Conservation (phyloP, 2,888 invertebrate species). For the Coelopa pilipes region DNA sequence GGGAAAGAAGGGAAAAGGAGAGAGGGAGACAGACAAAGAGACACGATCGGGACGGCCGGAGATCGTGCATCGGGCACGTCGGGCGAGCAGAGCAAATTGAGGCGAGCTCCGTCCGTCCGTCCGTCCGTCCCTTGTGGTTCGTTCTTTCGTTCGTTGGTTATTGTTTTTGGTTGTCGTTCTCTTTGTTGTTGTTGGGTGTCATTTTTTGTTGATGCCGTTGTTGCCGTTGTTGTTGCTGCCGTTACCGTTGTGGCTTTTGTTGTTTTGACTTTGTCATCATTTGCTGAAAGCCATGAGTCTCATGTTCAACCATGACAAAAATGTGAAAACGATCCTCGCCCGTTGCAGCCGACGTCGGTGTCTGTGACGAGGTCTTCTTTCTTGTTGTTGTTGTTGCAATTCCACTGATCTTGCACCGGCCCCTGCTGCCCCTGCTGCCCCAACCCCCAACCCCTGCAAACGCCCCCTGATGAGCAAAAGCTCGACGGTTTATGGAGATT, state of each 20-base stretch:
- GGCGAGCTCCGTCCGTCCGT: not conserved
- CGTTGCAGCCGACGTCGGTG: conserved; percentile 4
- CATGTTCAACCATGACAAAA: conserved; percentile 28
- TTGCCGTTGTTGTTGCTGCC: no score
- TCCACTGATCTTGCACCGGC: conserved; percentile 8
- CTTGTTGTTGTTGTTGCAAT: not conserved
- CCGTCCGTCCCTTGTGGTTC: not conserved
- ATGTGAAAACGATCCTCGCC: conserved; percentile 27
- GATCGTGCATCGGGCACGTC: no score
- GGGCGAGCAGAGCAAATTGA: no score
- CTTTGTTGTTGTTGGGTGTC: no score
- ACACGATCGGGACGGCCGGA: not conserved
- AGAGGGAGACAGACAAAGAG: not conserved
- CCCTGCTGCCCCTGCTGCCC: not conserved
- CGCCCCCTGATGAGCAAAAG: not conserved
- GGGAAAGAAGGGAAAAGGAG: not conserved
- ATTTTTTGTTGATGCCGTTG: no score
- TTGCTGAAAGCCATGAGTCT: conserved; percentile 24
- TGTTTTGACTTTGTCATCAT: conserved; percentile 12
- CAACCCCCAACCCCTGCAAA: not conserved
- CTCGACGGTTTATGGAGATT: conserved; percentile 23
- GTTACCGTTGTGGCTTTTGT: no score
- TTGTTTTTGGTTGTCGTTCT: no score
- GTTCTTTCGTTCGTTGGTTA: not conserved
- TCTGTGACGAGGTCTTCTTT: not conserved